These are phyloP conservation scores for Hystrix brachyura DNA, from an alignment of 2,113 vertebrate genomes.

Conservation along the genomic window DNA sequence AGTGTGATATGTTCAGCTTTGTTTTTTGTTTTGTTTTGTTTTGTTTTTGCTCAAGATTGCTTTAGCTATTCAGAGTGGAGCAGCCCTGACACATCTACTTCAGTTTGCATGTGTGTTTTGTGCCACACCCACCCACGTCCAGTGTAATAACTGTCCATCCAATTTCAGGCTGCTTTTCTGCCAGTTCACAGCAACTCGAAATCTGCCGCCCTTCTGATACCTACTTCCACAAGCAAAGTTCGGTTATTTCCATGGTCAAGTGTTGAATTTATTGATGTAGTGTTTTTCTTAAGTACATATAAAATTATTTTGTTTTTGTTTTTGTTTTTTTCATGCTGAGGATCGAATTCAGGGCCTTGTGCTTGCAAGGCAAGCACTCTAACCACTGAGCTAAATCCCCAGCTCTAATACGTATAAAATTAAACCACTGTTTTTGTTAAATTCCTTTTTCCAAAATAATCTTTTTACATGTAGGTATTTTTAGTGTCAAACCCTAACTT, in stretches of 20 bases:
- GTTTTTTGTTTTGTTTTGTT: background rate
- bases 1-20: background rate
- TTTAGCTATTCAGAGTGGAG: background rate
- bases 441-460: no score
- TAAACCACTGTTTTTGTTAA: background rate
- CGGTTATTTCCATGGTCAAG: background rate
- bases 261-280: background rate
- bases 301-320: background rate
- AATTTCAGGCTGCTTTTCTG: background rate
- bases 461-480: background rate
- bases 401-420: background rate
- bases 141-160: background rate
- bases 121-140: background rate
- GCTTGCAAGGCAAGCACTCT: no score
- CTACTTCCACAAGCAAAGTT: background rate
- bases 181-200: background rate
- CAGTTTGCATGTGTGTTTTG: background rate
- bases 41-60: background rate
- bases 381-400: no score
- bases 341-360: no score
- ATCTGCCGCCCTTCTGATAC: background rate
- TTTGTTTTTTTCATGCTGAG: no score
- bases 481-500: background rate
- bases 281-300: background rate
- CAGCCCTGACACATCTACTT: fast-evolving